Evolutionary conservation across 2,888 invertebrate genomes (phyloP), one percentile per base, ranked within the genome.

Genomic region (Sialis lutaria): DNA sequence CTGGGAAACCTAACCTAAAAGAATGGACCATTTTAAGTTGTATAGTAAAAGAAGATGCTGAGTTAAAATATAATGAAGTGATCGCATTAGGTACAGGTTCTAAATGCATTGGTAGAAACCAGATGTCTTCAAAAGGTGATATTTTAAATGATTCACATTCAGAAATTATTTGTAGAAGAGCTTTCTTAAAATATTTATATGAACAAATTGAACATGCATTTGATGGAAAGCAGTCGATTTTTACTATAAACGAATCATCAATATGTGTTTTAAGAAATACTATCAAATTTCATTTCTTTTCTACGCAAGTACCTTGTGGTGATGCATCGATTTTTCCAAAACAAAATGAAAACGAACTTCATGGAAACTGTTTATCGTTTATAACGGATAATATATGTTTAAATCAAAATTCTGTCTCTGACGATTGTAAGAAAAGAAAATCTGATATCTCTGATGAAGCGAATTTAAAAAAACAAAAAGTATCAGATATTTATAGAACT

Each of bases 141-240:
- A 69, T 84, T 50, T 57, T 96, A 9, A 87, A 87, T 60, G 95
- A 96, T 63, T 88, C 87, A 37, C 95, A 96, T 67, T 91, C 93
- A 1, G 95, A 96, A 70, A 74, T 92, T 30, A 67, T 93, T 45
- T 82, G 89, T 6, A 72, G 93, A 54, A 72, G 95, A 55, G 82
- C 80, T 1, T 86, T 95, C 57, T 55, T 91, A 22, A 67, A 83
- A 50, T 93, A 84, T 60, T 59, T 89, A 3, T 80, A 84, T 55
- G 63, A 75, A 46, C 74, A 86, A 57, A 64, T 85, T 13, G 58
- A 66, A 6, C 60, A 62, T 49, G 55, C 63, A 41, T 49, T 68
- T 42, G 56, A 61, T 6, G 53, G 60, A 31, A 49, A 51, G n/a
- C 34, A 57, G 45, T 55, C 59, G n/a, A 54, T 70, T 47, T 69